These are phyloP conservation scores for Engystomops pustulosus DNA, from an alignment of 2,113 vertebrate genomes.

Conservation along the genomic window DNA sequence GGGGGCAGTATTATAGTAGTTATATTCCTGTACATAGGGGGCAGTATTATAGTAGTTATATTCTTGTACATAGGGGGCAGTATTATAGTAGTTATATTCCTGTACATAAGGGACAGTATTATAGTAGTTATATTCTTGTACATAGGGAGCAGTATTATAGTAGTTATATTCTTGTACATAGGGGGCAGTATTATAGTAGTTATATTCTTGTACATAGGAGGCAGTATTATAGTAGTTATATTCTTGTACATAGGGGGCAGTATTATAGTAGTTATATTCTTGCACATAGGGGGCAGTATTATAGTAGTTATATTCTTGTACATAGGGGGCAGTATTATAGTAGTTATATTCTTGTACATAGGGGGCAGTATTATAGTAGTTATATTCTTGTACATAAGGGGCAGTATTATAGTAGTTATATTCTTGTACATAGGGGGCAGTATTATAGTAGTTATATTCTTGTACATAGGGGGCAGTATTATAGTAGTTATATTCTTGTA, in stretches of 20 bases:
- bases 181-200: background rate
- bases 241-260: background rate
- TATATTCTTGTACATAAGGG: too few relatives aligned
- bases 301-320: too few relatives aligned
- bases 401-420: too few relatives aligned
- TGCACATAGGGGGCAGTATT: too few relatives aligned
- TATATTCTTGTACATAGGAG: background rate
- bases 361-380: too few relatives aligned
- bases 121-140: slow-evolving; percentile 14
- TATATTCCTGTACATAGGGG: too few relatives aligned
- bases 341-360: too few relatives aligned
- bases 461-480: background rate
- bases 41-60: background rate
- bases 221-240: slow-evolving; percentile 3
- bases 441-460: slow-evolving; percentile 13
- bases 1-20: too few relatives aligned
- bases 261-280: too few relatives aligned
- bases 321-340: too few relatives aligned
- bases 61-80: background rate
- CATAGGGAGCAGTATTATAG: slow-evolving; percentile 2
- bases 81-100: slow-evolving; percentile 10
- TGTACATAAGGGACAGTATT: background rate
- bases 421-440: too few relatives aligned
- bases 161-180: background rate
- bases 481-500: slow-evolving; percentile 14